phyloP scores from a whole-genome alignment of 1,140 invertebrate genomes.

The Chelonus insularis region DNA sequence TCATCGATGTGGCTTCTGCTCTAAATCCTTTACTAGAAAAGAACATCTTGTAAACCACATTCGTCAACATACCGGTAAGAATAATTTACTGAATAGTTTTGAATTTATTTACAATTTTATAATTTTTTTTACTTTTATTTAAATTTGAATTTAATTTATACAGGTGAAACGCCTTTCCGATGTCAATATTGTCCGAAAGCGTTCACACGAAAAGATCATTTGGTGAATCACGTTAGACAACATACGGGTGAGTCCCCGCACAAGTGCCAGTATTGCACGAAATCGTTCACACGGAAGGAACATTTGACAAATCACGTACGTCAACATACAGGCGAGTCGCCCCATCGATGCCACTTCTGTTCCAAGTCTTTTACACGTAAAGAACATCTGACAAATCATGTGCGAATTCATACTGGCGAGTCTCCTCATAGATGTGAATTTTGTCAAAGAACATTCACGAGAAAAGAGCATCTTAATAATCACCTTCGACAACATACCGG shows the following conservation, averaged over 20 bases:
- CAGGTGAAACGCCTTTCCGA: constrained; percentile 62
- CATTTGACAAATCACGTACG: constrained; percentile 88
- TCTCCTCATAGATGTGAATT: constrained; percentile 81
- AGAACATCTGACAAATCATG: constrained; percentile 78
- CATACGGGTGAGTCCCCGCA: constrained; percentile 75
- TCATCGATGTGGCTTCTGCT: constrained; percentile 79
- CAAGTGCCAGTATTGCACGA: constrained; percentile 68
- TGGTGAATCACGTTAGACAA: constrained; percentile 67
- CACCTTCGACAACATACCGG: constrained; percentile 88
- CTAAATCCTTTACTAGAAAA: constrained; percentile 80
- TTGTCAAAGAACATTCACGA: constrained; percentile 79
- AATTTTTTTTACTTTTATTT: background rate
- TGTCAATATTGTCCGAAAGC: constrained; percentile 69
- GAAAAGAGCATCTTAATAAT: constrained; percentile 80
- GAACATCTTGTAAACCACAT: constrained; percentile 81
- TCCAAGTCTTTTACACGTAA: constrained; percentile 84
- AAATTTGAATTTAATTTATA: constrained; percentile 32
- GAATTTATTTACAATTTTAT: no score
- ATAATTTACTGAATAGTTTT: constrained; percentile 54
- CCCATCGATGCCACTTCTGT: constrained; percentile 81
- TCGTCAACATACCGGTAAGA: constrained; percentile 73
- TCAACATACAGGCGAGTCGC: constrained; percentile 76
- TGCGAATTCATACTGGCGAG: constrained; percentile 73
- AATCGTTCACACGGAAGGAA: constrained; percentile 87
- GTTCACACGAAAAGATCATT: constrained; percentile 69